A percentile compares a stretch with the other conserved stretches of the same genome.
Conservation (phyloP, 2,113 vertebrate genomes). For the Thomomys bottae region DNA sequence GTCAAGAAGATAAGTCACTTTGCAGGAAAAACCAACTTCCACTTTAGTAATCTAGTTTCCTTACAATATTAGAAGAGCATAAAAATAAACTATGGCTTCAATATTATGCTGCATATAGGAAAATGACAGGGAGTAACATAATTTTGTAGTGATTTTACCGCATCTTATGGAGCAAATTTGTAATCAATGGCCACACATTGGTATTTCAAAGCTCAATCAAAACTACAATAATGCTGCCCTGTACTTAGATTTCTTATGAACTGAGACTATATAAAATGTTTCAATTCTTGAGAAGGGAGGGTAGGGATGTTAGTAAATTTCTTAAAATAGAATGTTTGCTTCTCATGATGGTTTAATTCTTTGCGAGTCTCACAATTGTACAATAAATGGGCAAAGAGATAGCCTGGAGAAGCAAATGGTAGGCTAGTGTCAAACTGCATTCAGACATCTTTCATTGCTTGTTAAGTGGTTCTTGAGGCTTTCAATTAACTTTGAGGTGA, state of each 20-base stretch:
- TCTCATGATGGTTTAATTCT: neutral
- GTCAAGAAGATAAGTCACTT: slow-evolving; percentile 48
- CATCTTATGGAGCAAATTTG: slow-evolving; percentile 30
- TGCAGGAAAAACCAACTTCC: slow-evolving; percentile 39
- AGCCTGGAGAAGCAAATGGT: neutral
- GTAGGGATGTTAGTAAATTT: neutral
- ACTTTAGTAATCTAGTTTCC: slow-evolving; percentile 50
- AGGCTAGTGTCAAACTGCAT: neutral
- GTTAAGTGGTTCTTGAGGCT: neutral
- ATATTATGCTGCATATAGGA: slow-evolving; percentile 38
- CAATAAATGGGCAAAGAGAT: neutral
- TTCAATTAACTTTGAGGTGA: neutral
- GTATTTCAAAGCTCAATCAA: slow-evolving; percentile 48
- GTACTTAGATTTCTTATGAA: slow-evolving; percentile 1
- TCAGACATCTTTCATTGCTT: slow-evolving; percentile 1
- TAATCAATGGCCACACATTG: slow-evolving; percentile 16
- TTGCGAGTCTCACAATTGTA: slow-evolving; percentile 1
- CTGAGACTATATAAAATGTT: neutral
- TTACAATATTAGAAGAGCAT: slow-evolving; percentile 46
- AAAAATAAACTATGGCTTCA: slow-evolving; percentile 58
- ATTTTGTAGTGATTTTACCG: slow-evolving; percentile 50
- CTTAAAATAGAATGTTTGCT: neutral
- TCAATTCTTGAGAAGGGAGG: neutral
- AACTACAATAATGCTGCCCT: slow-evolving; percentile 5
- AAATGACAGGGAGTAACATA: slow-evolving; percentile 30